Conservation (phyloP, 2,113 vertebrate genomes). For the Campylomormyrus numenius region DNA sequence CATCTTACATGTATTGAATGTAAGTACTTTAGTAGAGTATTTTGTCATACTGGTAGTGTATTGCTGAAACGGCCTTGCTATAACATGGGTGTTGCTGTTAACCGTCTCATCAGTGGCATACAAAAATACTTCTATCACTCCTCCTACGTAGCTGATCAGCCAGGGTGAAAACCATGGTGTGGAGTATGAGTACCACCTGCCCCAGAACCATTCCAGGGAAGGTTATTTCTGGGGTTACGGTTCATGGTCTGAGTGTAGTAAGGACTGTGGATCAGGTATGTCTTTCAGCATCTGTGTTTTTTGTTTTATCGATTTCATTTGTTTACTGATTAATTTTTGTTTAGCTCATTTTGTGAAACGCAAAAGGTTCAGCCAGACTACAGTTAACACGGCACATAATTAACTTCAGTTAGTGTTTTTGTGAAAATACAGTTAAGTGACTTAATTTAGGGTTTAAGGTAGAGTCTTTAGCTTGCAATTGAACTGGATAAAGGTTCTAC, state of each 20-base stretch:
- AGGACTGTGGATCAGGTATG: slow-evolving; percentile 82
- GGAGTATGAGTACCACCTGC: slow-evolving; percentile 80
- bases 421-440: not conserved
- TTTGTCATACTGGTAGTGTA: not conserved
- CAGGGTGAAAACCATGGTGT: slow-evolving; percentile 82
- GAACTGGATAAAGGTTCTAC: not conserved
- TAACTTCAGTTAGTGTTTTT: not conserved
- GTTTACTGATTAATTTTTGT: not conserved
- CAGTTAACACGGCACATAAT: not conserved
- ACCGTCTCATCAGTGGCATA: not conserved
- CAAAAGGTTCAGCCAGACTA: too few relatives aligned
- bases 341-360: not conserved
- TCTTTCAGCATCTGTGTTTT: not conserved
- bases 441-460: not conserved
- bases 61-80: not conserved
- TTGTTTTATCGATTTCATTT: not conserved
- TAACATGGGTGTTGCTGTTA: not conserved
- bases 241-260: slow-evolving; percentile 85
- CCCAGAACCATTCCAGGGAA: slow-evolving; percentile 39
- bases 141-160: slow-evolving; percentile 73
- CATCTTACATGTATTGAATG: not conserved
- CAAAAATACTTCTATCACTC: not conserved
- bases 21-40: not conserved
- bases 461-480: not conserved
- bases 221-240: slow-evolving; percentile 82